Conservation (phyloP, 2,888 invertebrate genomes). For the Drosophila acutilabella region DNA sequence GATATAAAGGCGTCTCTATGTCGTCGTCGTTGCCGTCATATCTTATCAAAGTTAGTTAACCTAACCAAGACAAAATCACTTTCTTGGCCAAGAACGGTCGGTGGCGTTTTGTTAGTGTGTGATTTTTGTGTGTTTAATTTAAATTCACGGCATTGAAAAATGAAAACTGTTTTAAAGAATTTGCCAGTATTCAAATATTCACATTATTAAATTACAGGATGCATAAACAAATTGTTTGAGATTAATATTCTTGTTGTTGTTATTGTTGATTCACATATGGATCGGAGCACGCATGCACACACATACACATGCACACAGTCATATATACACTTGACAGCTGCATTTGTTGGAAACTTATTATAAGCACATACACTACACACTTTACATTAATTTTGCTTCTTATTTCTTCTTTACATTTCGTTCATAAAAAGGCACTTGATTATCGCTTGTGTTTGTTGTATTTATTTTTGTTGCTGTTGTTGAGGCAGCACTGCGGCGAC, state of each 20-base stretch:
- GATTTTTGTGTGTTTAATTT: conserved; percentile 20
- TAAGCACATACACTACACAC: conserved; percentile 34
- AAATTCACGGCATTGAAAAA: conserved; percentile 41
- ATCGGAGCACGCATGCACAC: conserved; percentile 13
- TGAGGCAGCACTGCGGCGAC: conserved; percentile 72
- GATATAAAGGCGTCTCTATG: conserved; percentile 54
- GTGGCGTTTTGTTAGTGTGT: conserved; percentile 7
- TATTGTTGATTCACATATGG: conserved; percentile 14
- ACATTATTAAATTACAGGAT: conserved; percentile 44
- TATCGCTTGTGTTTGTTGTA: conserved; percentile 38
- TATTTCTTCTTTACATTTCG: conserved; percentile 62
- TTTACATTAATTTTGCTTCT: conserved; percentile 25
- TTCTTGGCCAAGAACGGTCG: conserved; percentile 18
- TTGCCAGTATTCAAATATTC: conserved; percentile 3
- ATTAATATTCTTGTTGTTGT: conserved; percentile 17
- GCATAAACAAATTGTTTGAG: conserved; percentile 40
- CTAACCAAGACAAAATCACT: conserved; percentile 43
- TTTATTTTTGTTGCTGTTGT: conserved; percentile 49
- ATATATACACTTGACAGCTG: conserved; percentile 59
- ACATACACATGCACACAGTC: not conserved
- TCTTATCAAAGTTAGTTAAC: conserved; percentile 74
- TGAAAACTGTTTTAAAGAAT: conserved; percentile 31
- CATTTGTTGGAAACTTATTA: conserved; percentile 57
- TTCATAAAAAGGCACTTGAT: conserved; percentile 65
- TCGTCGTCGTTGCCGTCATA: conserved; percentile 55